Base-by-base conservation (phyloP, 2,113 vertebrate species). In the Scartelaos histophorus region DNA sequence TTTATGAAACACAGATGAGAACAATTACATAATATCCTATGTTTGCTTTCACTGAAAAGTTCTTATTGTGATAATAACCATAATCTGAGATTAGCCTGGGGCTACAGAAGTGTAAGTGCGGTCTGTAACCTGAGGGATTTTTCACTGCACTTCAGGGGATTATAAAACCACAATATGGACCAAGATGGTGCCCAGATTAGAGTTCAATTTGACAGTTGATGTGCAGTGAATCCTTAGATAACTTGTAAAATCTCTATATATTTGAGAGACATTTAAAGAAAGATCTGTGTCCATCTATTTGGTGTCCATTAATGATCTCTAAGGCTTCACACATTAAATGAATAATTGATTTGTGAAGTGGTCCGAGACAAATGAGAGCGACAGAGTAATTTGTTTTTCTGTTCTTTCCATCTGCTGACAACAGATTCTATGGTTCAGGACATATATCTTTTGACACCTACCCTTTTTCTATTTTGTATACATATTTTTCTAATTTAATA, bases 301-400 rank as follows among this genome's bases (percentile, higher is more conserved):
- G 78, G 75, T 74, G 84, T 76, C 72, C 85, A 82, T 91, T 87
- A 88, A 76, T 73, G 76, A 67, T 70, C 60, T 45, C 29, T 56
- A 65, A 54, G 66, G 3, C 70, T 74, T 69, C 73, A 84, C 74
- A 87, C 81, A 68, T 61, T 35, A 87, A 82, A 91, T 94, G 80
- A 93, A 94, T 94, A 91, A 94, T 94, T 93, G 84, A 94, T 93
- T 84, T 87, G 87, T 83, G 73, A 82, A 84, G 70, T 87, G 76
- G 80, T 67, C 89, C 75, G 71, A 90, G 78, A 85, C 84, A 58
- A 88, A 84, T 77, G 65, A 67, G 66, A 82, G 80, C 60, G 91
- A 92, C 90, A 88, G 83, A 88, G 85, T 82, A 69, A 89, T 89
- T 88, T 85, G 84, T 82, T 85, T 91, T 90, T 86, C 90, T 85